Percentiles rank a stretch among this genome's conserved stretches.
These are phyloP conservation scores for Drosophila melanica DNA, from an alignment of 1,140 invertebrate genomes.

Conservation along the genomic window DNA sequence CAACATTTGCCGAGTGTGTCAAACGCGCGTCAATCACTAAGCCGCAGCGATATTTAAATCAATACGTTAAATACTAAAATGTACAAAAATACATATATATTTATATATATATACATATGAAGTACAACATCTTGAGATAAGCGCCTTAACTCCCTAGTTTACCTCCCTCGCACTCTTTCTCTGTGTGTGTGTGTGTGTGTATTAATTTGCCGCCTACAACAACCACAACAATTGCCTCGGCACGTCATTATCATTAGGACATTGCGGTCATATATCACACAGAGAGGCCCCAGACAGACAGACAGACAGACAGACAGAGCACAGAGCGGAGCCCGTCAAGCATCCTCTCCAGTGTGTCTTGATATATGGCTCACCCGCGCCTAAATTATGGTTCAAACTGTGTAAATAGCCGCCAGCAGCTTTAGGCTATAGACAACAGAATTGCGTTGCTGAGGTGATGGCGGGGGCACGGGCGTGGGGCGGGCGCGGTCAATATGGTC, in stretches of 20 bases:
- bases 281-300: constrained; percentile 1
- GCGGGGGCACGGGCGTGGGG: not conserved
- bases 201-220: constrained; percentile 25
- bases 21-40: constrained; percentile 70
- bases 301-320: constrained; percentile 5
- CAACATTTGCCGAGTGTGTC: constrained; percentile 81
- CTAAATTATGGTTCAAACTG: constrained; percentile 69
- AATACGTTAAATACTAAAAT: constrained; percentile 51
- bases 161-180: not conserved
- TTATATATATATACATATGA: not conserved
- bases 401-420: constrained; percentile 77
- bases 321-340: constrained; percentile 18
- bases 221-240: constrained; percentile 19
- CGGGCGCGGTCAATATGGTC: not conserved
- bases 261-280: constrained; percentile 67
- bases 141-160: constrained; percentile 30
- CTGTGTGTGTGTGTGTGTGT: constrained; percentile 7
- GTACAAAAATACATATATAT: not conserved
- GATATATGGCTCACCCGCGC: constrained; percentile 72
- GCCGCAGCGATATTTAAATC: constrained; percentile 57
- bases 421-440: constrained; percentile 63
- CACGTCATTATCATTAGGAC: constrained; percentile 78
- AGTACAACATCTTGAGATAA: constrained; percentile 2
- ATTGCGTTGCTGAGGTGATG: constrained; percentile 12
- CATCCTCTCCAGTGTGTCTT: constrained; percentile 9